Evolutionary conservation across 2,888 invertebrate species (phyloP).

Genomic region (Acanthosepion lycidas): DNA sequence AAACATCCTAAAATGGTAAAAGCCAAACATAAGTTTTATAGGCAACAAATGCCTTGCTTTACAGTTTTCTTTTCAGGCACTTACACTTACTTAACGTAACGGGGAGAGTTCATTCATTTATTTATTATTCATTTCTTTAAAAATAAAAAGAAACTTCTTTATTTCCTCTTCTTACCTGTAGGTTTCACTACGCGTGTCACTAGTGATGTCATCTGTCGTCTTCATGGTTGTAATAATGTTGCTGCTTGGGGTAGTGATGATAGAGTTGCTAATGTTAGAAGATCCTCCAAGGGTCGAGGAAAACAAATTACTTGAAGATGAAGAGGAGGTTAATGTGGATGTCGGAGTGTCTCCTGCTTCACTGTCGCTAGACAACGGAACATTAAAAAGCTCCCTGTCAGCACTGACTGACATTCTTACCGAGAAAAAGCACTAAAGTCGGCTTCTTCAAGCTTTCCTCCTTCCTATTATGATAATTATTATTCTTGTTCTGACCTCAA

Average conservation of each 20-base stretch:
- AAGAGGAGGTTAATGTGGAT: neutral
- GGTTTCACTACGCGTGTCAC: constrained; percentile 6
- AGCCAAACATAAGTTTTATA: no score
- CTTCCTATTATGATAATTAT: neutral
- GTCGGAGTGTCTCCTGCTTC: constrained; percentile 58
- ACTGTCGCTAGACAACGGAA: constrained; percentile 68
- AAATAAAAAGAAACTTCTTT: no score
- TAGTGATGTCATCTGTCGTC: neutral
- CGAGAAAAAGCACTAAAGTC: neutral
- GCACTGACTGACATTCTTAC: neutral
- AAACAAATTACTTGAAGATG: neutral
- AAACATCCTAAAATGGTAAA: no score
- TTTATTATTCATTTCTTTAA: no score
- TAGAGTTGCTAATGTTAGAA: neutral
- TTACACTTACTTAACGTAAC: no score
- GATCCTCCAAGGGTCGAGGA: neutral
- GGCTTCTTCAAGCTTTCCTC: neutral
- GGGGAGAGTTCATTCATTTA: no score
- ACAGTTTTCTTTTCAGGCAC: no score
- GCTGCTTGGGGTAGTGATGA: no score
- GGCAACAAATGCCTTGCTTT: no score
- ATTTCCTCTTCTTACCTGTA: neutral
- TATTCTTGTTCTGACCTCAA: neutral
- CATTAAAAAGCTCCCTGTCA: constrained; percentile 51
- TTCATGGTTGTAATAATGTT: neutral